A percentile compares a stretch with the other conserved stretches of the same genome.
These are phyloP conservation scores for Arenicola marina DNA, from an alignment of 2,888 invertebrate species.

Conservation along the genomic window DNA sequence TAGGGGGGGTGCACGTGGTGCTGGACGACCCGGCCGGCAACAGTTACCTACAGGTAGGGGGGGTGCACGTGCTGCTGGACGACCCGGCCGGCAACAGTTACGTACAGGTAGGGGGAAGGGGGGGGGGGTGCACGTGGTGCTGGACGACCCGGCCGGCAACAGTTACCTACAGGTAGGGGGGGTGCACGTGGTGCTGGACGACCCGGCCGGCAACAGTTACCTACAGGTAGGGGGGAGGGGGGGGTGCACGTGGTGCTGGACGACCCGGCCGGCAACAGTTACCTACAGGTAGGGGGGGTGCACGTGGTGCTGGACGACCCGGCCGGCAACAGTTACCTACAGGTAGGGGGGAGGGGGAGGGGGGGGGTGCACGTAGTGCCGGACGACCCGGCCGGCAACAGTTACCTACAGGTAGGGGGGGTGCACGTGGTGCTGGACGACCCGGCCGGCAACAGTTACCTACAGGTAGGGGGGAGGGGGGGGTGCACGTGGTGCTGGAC, in stretches of 20 bases:
- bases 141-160: conserved; percentile 98
- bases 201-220: conserved; percentile 97
- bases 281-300: conserved; percentile 74
- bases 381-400: conserved; percentile 97
- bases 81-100: conserved; percentile 99
- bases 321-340: conserved; percentile 94
- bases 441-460: conserved; percentile 96
- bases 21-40: conserved; percentile 98
- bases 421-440: conserved; percentile 88
- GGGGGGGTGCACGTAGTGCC: conserved; percentile 75
- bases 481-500: conserved; percentile 81
- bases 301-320: conserved; percentile 92
- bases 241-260: conserved; percentile 81
- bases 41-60: conserved; percentile 84
- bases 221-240: too few relatives aligned
- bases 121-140: conserved; percentile 72
- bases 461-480: too few relatives aligned
- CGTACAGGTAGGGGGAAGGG: conserved; percentile 70
- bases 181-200: conserved; percentile 84
- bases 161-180: conserved; percentile 85
- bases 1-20: conserved; percentile 75
- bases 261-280: conserved; percentile 98
- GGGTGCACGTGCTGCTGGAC: conserved; percentile 81
- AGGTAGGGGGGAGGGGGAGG: conserved; percentile 69
- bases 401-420: conserved; percentile 79